Percentiles rank a stretch among this genome's conserved stretches.
Conservation (phyloP, 2,113 vertebrate genomes). For the Columba janthina region DNA sequence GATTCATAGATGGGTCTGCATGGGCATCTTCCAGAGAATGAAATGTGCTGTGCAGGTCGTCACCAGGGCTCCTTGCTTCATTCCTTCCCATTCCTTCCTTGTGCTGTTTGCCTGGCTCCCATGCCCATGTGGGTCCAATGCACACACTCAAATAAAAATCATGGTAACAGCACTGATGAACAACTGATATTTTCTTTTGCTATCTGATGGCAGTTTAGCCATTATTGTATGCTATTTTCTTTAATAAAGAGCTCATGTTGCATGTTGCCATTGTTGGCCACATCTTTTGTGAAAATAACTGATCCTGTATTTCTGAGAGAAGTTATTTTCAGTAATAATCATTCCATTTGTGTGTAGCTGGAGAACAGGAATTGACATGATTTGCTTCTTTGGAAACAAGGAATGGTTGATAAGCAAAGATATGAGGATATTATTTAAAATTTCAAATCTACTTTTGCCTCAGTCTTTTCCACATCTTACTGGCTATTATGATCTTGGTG, state of each 20-base stretch:
- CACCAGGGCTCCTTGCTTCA: neutral
- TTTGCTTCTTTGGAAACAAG: neutral
- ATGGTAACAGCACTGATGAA: neutral
- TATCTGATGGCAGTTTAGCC: neutral
- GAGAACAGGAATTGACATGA: neutral
- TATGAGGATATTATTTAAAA: neutral
- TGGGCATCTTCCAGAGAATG: neutral
- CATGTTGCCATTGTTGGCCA: neutral
- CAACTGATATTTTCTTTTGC: neutral
- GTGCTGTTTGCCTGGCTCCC: neutral
- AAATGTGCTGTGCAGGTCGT: neutral
- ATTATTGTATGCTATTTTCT: neutral
- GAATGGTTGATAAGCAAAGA: neutral
- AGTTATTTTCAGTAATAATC: neutral
- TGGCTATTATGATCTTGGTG: neutral
- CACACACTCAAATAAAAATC: neutral
- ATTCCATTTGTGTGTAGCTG: neutral
- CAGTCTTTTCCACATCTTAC: conserved; percentile 12
- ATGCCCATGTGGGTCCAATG: neutral
- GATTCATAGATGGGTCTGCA: neutral
- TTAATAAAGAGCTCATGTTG: neutral
- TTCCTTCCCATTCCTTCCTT: neutral
- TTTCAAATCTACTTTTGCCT: neutral
- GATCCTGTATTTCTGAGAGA: neutral
- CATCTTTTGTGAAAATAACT: neutral